Percentiles rank a stretch among this genome's conserved stretches.
Evolutionary conservation across 2,888 invertebrate genomes (phyloP).

Genomic region (Xanthorhoe designata): DNA sequence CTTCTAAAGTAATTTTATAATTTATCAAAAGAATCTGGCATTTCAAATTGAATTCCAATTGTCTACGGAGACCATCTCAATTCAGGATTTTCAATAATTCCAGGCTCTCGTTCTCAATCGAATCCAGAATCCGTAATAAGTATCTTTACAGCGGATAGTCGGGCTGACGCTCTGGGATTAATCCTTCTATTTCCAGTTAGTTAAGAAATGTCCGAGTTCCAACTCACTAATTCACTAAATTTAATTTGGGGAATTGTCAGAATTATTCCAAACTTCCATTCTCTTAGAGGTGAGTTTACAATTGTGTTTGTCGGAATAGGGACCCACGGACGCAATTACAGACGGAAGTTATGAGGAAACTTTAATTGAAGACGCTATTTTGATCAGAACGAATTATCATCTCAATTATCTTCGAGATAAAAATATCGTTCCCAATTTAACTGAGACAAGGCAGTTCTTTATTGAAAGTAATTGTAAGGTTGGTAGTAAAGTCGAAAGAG

Average conservation of each 20-base stretch:
- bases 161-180: constrained; percentile 34
- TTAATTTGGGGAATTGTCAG: constrained; percentile 48
- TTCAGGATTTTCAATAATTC: constrained; percentile 23
- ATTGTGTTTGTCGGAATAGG: constrained; percentile 30
- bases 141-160: constrained; percentile 38
- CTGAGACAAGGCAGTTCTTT: constrained; percentile 10
- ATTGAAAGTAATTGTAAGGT: constrained; percentile 12
- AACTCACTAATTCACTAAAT: constrained; percentile 49
- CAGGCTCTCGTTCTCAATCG: constrained; percentile 26
- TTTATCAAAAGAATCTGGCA: constrained; percentile 10
- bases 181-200: constrained; percentile 46
- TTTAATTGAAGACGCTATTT: constrained; percentile 20
- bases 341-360: constrained; percentile 18
- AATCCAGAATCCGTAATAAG: constrained; percentile 42
- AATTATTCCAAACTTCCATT: constrained; percentile 46
- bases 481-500: constrained; percentile 8
- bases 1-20: not conserved
- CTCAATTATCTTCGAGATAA: constrained; percentile 4
- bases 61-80: constrained; percentile 6
- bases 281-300: constrained; percentile 24
- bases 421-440: constrained; percentile 9
- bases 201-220: constrained; percentile 48
- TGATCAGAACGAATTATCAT: constrained; percentile 3
- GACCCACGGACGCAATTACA: constrained; percentile 26
- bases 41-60: constrained; percentile 15